A percentile compares a stretch with the other conserved stretches of the same genome.
These are phyloP conservation scores for Oligia latruncula DNA, from an alignment of 2,888 invertebrate species.

Conservation along the genomic window DNA sequence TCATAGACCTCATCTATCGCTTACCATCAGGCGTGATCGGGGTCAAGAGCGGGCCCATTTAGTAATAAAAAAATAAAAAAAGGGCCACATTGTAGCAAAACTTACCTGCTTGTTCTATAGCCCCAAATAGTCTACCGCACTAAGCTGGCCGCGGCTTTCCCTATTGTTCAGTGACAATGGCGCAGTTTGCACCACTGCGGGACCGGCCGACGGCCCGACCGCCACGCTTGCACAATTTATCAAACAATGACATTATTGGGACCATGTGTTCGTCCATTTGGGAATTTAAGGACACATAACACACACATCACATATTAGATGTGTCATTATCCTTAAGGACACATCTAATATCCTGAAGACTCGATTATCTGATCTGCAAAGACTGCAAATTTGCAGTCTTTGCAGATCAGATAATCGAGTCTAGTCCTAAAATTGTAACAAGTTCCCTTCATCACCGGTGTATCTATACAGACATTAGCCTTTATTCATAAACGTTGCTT, in stretches of 20 bases:
- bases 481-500: too few species aligned
- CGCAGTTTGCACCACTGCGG: constrained; percentile 76
- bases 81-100: background rate
- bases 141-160: constrained; percentile 79
- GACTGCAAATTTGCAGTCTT: background rate
- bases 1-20: too few species aligned
- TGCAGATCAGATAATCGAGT: background rate
- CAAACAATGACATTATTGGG: constrained; percentile 77
- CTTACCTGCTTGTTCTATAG: constrained; percentile 40
- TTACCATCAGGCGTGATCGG: too few species aligned
- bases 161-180: constrained; percentile 87
- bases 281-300: too few species aligned
- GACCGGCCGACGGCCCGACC: constrained; percentile 65
- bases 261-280: constrained; percentile 57
- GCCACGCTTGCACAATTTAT: constrained; percentile 75
- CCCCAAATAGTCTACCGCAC: constrained; percentile 56
- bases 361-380: too few species aligned
- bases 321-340: background rate
- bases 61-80: too few species aligned
- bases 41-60: too few species aligned
- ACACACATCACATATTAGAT: too few species aligned
- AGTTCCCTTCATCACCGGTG: background rate
- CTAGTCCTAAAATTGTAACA: background rate
- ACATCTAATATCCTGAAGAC: too few species aligned
- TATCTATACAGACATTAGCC: too few species aligned